Evolutionary conservation across 2,888 invertebrate genomes (phyloP), one percentile per base, ranked within the genome.

Genomic region (Platypus cylindrus): DNA sequence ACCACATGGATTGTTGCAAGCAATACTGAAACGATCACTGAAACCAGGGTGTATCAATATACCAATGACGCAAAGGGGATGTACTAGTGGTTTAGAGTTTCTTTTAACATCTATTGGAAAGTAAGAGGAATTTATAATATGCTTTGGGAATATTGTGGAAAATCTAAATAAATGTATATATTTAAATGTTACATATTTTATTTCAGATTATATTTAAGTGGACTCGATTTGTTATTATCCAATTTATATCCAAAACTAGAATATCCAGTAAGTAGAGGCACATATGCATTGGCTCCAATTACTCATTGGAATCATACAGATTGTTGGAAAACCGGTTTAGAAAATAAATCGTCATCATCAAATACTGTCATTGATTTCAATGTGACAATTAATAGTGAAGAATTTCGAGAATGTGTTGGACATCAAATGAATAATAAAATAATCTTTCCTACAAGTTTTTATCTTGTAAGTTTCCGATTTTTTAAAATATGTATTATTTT

Each of bases 271-370:
- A 80, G 87, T 0, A 71, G 79, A 17, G 80, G 83, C 2, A 94
- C 94, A 0, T 80, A 85, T 0, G 83, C 83, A 74, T 67, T 93
- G 27, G 71, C 85, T 0, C 79, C 86, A 12, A 62, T 85, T 1
- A 73, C 91, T 7, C 73, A 75, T 41, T 94, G 93, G 93, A 89
- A 94, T 51, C 93, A 94, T 52, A 71, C 75, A 18, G 80, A 81
- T 44, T 75, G 77, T 41, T 86, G 84, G 84, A 66, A 75, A 29
- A 54, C 55, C 11, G 57, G 56, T 12, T 36, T 56, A 14, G 57
- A 58, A 45, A 58, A 59, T 11, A 55, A 55, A 37, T 42, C 57
- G 3, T 54, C 54, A 37, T 52, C 54, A n/a, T 31, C 53, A 15
- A 50, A 52, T 16, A 58, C 56, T 37, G 54, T 58, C 9, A 50